Conservation (phyloP, 2,797 vertebrate species). For the Serranus cabrilla region DNA sequence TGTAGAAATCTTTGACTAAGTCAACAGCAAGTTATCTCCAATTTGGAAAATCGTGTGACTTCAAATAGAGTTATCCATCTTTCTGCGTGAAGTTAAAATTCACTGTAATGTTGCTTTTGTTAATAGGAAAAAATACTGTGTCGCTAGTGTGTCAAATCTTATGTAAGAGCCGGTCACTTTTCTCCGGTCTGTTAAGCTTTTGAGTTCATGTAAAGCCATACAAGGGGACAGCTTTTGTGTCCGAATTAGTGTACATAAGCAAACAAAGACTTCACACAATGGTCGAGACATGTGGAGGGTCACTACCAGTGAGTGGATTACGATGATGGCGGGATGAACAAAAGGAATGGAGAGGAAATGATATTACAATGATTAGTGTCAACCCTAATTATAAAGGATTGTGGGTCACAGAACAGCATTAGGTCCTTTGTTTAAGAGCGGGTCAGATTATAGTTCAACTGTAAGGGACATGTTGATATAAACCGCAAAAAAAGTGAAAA, state of each 20-base stretch:
- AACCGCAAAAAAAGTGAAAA: not conserved
- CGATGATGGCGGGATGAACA: conserved; percentile 37
- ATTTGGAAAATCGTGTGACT: too few relatives aligned
- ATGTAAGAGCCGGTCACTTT: conserved; percentile 31
- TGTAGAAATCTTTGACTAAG: not conserved
- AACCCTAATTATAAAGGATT: conserved; percentile 61
- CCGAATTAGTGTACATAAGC: conserved; percentile 47
- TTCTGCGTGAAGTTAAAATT: rapidly evolving
- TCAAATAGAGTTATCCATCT: not conserved
- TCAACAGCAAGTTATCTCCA: not conserved
- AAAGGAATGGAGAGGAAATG: conserved; percentile 44
- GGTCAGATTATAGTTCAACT: conserved; percentile 27
- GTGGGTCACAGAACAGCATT: not conserved
- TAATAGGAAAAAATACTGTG: not conserved
- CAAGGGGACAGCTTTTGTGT: conserved; percentile 42
- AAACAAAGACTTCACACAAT: conserved; percentile 41
- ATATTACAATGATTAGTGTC: conserved; percentile 56
- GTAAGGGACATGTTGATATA: not conserved
- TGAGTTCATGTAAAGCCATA: conserved; percentile 5
- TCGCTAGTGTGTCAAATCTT: not conserved
- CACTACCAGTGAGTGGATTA: conserved; percentile 31
- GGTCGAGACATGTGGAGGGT: conserved; percentile 21
- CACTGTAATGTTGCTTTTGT: not conserved
- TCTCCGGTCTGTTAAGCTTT: conserved; percentile 41
- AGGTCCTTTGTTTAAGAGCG: not conserved